These are phyloP conservation scores for Ericerus pela DNA, from an alignment of 1,140 invertebrate species.

Conservation along the genomic window DNA sequence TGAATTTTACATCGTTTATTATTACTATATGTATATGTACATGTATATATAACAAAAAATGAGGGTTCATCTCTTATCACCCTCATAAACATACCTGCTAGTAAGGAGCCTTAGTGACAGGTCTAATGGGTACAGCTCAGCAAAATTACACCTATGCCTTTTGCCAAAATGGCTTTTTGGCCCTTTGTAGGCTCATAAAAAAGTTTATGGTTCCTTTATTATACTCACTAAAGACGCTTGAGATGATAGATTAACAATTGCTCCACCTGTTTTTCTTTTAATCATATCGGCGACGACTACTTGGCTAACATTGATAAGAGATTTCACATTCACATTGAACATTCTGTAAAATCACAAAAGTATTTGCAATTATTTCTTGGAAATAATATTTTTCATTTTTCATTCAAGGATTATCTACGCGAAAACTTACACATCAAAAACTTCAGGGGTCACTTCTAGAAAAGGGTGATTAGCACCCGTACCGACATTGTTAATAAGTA, in stretches of 20 bases:
- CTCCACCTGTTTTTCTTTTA: constrained; percentile 49
- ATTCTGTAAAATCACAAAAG: constrained; percentile 39
- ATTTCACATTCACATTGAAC: constrained; percentile 71
- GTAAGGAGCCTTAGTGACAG: too few relatives aligned
- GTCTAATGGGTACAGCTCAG: too few relatives aligned
- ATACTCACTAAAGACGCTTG: constrained; percentile 42
- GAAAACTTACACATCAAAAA: constrained; percentile 59
- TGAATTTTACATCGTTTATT: too few relatives aligned
- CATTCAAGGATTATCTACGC: too few relatives aligned
- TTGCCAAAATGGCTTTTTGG: too few relatives aligned
- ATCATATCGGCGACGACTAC: constrained; percentile 56
- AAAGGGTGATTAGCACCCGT: constrained; percentile 44
- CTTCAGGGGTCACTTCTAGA: constrained; percentile 43
- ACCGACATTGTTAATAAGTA: constrained; percentile 73
- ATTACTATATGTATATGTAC: too few relatives aligned
- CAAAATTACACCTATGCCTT: too few relatives aligned
- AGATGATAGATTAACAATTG: constrained; percentile 83
- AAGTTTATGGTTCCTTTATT: too few relatives aligned
- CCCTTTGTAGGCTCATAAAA: too few relatives aligned
- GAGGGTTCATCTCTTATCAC: too few relatives aligned
- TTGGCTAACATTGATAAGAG: constrained; percentile 69
- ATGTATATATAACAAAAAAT: too few relatives aligned
- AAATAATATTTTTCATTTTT: neutral
- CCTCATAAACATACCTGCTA: too few relatives aligned
- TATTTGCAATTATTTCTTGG: constrained; percentile 2